Evolutionary conservation across 2,113 vertebrate species (phyloP).

Genomic region (Petrocephalus zakoni): DNA sequence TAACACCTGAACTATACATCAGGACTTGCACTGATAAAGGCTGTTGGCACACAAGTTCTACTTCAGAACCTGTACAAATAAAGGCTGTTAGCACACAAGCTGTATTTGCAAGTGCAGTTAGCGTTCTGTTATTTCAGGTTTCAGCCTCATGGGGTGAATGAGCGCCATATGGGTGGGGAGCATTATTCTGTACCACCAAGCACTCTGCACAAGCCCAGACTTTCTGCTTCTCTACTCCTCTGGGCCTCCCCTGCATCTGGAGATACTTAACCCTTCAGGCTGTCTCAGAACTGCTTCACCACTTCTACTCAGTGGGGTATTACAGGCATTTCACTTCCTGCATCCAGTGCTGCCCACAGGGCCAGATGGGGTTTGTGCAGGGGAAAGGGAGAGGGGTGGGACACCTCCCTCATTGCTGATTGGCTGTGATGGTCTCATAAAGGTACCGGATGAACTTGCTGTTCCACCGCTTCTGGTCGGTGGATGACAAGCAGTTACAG

Average conservation of each 20-base stretch:
- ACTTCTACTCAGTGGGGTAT: background rate
- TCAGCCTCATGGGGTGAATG: background rate
- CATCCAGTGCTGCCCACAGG: background rate
- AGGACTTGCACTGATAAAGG: background rate
- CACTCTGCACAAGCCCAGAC: background rate
- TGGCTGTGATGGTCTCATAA: background rate
- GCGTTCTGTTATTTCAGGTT: background rate
- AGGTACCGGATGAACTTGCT: conserved; percentile 89
- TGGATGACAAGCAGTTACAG: conserved; percentile 91
- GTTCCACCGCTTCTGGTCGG: conserved; percentile 96
- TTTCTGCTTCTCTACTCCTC: background rate
- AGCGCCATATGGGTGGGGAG: background rate
- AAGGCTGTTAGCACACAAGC: background rate
- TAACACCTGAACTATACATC: background rate
- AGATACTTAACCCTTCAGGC: background rate
- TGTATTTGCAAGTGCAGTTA: background rate
- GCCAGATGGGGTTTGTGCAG: background rate
- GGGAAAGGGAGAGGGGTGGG: conserved; percentile 36
- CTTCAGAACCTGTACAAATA: background rate
- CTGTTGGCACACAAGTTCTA: too few relatives aligned
- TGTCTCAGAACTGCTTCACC: background rate
- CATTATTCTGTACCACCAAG: background rate
- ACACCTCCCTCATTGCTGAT: background rate
- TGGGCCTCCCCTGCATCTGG: background rate
- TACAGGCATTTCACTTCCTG: background rate